phyloP scores from a whole-genome alignment of 2,113 vertebrate species.

The Erythrolamprus reginae region DNA sequence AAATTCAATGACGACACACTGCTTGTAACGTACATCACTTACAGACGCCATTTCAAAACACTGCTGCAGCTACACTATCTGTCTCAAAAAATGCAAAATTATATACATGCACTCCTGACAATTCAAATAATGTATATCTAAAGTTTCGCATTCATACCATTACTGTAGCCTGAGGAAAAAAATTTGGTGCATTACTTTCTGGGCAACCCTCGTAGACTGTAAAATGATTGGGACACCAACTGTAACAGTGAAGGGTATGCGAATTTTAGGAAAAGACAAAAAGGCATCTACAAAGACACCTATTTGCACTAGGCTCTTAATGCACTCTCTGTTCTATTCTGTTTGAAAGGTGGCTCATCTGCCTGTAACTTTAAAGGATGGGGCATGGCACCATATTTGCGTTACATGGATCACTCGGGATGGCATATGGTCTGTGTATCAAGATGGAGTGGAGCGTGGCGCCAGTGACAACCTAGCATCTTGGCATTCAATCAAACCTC shows the following conservation, averaged over 20 bases:
- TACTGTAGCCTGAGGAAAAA: no score
- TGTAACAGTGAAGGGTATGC: not conserved
- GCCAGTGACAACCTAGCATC: slow-evolving; percentile 87
- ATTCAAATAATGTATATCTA: no score
- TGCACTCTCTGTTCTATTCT: fast-evolving
- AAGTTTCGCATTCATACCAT: no score
- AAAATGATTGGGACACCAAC: not conserved
- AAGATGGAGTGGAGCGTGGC: slow-evolving; percentile 82
- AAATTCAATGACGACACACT: no score
- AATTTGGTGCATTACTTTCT: no score
- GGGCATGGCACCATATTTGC: slow-evolving; percentile 89
- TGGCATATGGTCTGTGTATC: slow-evolving; percentile 83
- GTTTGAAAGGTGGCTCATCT: slow-evolving; percentile 82
- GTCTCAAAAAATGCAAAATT: no score
- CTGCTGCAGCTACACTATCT: no score
- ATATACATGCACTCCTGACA: no score
- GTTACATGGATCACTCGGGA: slow-evolving; percentile 93
- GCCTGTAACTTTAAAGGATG: slow-evolving; percentile 83
- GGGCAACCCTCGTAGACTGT: no score
- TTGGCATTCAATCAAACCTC: slow-evolving; percentile 93
- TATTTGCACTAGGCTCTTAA: fast-evolving
- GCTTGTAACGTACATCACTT: no score
- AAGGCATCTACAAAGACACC: not conserved
- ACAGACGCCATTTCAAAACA: no score
- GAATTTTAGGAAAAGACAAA: not conserved